Evolutionary conservation across 1,140 invertebrate genomes (phyloP), one percentile per base, ranked within the genome.

Genomic region (Drosophila azteca): DNA sequence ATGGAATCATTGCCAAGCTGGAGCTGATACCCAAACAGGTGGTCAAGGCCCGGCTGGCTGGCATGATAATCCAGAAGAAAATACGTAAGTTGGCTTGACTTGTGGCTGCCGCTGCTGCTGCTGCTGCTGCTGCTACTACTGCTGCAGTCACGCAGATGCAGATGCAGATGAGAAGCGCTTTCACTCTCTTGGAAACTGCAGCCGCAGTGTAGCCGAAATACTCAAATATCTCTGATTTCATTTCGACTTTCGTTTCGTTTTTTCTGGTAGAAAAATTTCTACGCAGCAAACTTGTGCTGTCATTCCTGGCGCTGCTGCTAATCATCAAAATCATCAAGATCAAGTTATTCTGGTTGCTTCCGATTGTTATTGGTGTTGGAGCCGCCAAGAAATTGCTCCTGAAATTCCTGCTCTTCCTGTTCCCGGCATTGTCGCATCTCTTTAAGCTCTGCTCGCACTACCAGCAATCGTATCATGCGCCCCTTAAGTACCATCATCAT

Each of bases 361-460:
- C 96, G 0, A 92, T 96, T 44, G 87, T 96, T 3, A 93, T 96
- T 60, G 96, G 96, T 1, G 94, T 96, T 4, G 95, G 95, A 1
- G 94, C 96, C 0, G 96, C 96, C 2, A 97, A 97, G 92, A 97
- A 97, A 88, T 92, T 97, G 58, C 93, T 97, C 71, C 92, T 97
- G 4, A 97, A 97, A 80, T 92, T 96, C 31, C 88, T 97, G 17
- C 93, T 97, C 1, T 97, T 97, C 93, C 83, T 97, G 6, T 96
- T 97, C 84, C 96, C 96, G 0, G 95, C 95, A 0, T 92, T 97
- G 44, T 94, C 95, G 52, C 95, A 96, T 84, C 93, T 97, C 66
- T 97, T 97, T 92, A 97, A 96, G 87, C 92, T 96, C 1, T 97
- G 96, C 90, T 95, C 95, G 9, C 96, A 95, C 92, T 96, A 96